Base-by-base conservation (phyloP, 2,888 invertebrate species). In the Strigamia transsilvanica region DNA sequence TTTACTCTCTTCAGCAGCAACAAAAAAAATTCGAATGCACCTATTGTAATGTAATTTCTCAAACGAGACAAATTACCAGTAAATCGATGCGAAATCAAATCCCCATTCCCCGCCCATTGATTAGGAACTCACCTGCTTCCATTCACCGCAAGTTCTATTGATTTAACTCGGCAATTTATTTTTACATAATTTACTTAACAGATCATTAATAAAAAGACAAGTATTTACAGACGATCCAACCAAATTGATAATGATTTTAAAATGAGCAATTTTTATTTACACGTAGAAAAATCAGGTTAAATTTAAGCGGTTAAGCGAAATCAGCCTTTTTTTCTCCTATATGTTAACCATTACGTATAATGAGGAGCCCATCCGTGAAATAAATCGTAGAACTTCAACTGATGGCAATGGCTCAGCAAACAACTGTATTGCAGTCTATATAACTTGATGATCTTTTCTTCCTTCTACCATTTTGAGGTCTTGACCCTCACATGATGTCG, bases 371-470 rank as follows among this genome's bases (percentile, higher is more conserved):
- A 73, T 73, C 73, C 73, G 32, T 73, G 73, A 73, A 73, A 73
- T 73, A 73, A 73, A 73, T 73, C 73, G 27, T 73, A 12, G 4
- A 73, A 73, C 73, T 32, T 73, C 73, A 73, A 73, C 73, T 73
- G 73, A 73, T 73, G 73, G 73, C 73, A 73, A 73, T 73, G 73
- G 73, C 73, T 73, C 73, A 73, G 73, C 73, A 73, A 73, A 73
- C 73, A 73, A 73, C 73, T 73, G 73, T 73, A 73, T 73, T 73
- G 73, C 73, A 73, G 73, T 73, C 73, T 73, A 73, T 73, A 73
- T 73, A 73, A 73, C 73, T 73, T 73, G 73, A 73, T 73, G 73
- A 73, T 73, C 73, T 73, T 73, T 73, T 73, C 73, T 73, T 73
- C 73, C 73, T 73, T 32, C 73, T 32, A 73, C 73, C 73, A 73